Evolutionary conservation across 2,797 vertebrate species (phyloP).

Genomic region (Diplodus puntazzo): DNA sequence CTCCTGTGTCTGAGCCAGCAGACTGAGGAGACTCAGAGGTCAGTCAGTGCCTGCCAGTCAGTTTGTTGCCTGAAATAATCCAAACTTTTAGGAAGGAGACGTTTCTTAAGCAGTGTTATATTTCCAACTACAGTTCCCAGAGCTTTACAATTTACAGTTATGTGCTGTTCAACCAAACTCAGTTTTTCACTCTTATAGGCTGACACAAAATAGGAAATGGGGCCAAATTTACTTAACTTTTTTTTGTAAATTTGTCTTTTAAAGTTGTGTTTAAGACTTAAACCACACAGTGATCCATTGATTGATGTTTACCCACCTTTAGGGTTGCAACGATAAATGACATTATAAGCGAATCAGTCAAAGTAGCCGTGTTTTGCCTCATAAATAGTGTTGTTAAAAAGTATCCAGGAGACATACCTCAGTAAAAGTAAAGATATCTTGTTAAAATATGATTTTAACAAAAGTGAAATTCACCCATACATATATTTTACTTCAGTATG

Average conservation of each 20-base stretch:
- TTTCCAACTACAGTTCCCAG: not conserved
- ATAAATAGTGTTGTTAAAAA: too few relatives aligned
- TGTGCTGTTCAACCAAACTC: not conserved
- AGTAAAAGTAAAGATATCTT: too few relatives aligned
- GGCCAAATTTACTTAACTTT: not conserved
- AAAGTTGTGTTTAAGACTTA: not conserved
- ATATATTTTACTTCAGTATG: too few relatives aligned
- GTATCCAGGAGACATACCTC: too few relatives aligned
- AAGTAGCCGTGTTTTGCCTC: too few relatives aligned
- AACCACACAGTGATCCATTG: not conserved
- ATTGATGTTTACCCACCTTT: not conserved
- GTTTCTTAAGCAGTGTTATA: not conserved
- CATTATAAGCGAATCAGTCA: not conserved
- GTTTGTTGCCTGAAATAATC: conserved; percentile 31
- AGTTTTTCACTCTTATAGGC: not conserved
- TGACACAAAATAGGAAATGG: not conserved
- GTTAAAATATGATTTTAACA: too few relatives aligned
- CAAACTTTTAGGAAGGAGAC: not conserved
- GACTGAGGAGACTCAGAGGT: conserved; percentile 7
- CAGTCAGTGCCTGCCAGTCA: conserved; percentile 28
- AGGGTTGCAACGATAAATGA: not conserved
- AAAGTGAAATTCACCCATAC: too few relatives aligned
- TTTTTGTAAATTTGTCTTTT: not conserved
- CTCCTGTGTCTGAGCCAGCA: conserved; percentile 23
- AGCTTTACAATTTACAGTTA: not conserved